Base-by-base conservation (phyloP, 2,888 invertebrate species). In the Agrilus biguttatus region DNA sequence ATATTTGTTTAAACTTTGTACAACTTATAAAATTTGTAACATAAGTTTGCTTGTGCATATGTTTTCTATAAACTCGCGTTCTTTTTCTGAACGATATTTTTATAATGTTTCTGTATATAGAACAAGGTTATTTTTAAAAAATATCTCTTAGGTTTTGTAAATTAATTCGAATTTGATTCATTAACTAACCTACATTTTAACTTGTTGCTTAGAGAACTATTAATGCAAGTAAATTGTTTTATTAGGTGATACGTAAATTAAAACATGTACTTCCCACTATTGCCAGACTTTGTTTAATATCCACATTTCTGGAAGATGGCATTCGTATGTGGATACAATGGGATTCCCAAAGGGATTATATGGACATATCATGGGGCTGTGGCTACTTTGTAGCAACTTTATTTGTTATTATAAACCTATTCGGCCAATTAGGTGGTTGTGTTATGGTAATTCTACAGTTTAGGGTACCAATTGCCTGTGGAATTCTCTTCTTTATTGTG, bases 261-360 rank as follows among this genome's bases (percentile, higher is more conserved):
- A 95, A 95, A 67, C 75, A 86, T 68, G 75, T 97, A 51, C 72
- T 99, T 54, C 98, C 98, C 21, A 95, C 95, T 52, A 77, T 95
- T 55, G 97, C 97, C 12, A 79, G 98, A 50, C 71, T 98, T 47
- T 99, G 96, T 67, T 78, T 99, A 47, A 93, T 98, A 62, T 92
- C 95, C 55, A 99, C 98, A 55, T 99, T 99, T 72, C 74, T 98
- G 49, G 98, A 98, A 70, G 98, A 99, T 74, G 98, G 98, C 2
- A 75, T 98, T 46, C 80, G 98, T 47, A 99, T 99, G 98, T 98
- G 93, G 85, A 86, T 91, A 60, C 98, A 99, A 67, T 97, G 96
- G 96, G 79, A 79, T 42, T 95, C 97, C 61, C 96, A 96, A 66
- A 75, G 92, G 36, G 93, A 95, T 64, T 97, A 95, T 66, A 96